Evolutionary conservation across 1,140 invertebrate genomes (phyloP), one percentile per base, ranked within the genome.

Genomic region (Drosophila aff.): DNA sequence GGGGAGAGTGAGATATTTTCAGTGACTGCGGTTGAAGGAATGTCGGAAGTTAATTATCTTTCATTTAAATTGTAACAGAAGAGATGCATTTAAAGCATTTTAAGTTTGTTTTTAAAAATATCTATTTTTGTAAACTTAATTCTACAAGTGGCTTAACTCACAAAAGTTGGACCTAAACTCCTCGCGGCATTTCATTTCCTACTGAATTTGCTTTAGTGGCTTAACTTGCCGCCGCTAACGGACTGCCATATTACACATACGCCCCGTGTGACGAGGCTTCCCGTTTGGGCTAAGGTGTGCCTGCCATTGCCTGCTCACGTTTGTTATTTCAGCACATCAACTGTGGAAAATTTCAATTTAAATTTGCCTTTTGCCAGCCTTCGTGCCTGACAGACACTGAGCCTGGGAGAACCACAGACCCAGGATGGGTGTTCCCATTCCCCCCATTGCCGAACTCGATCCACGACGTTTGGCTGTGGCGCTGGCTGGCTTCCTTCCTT

Each of bases 321-420:
- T 83, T 78, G 84, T 89, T 89, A 81, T 90, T 81, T 84, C 73
- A 78, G 85, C 73, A 84, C 84, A 89, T 90, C 84, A 84, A 79
- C 81, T 81, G 81, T 73, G 76, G 74, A 78, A 87, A 90, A 84
- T 89, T 89, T 89, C 84, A 89, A 90, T 90, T 89, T 90, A 90
- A 89, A 89, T 87, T 89, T 89, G 77, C 84, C 83, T 81, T 89
- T 87, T 69, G 72, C 64, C 83, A 67, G 77, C 66, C 62, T 36
- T 69, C 65, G 47, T 52, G 53, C 47, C 31, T 75, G 53, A 26
- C 43, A 41, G 52, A 50, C 50, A 46, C 31, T 31, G 40, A 52
- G 62, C 18, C 49, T 31, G 40, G 15, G 2, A 47, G 62, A 52
- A 59, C 55, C 66, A 44, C 65, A 47, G 9, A 13, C 38, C 66